phyloP scores from a whole-genome alignment of 37 sponge, comb jelly and placozoan species.

The Aplysina aerophoba region DNA sequence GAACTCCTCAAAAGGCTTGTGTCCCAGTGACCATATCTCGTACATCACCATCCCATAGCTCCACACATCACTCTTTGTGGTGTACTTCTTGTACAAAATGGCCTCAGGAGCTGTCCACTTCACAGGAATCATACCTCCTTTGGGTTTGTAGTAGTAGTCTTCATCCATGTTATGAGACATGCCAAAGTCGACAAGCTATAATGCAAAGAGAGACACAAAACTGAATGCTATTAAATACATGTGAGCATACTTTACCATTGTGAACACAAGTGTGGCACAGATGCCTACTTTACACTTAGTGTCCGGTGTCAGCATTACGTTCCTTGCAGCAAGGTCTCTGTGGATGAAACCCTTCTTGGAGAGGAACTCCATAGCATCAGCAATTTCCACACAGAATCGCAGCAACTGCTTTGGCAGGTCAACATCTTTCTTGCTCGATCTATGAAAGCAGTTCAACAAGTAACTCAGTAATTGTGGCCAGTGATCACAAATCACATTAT shows the following conservation, averaged over 20 bases:
- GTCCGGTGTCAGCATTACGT: background rate
- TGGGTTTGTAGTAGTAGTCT: conserved; percentile 7
- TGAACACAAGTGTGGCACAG: too few relatives aligned
- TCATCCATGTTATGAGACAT: conserved; percentile 9
- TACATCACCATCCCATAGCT: conserved; percentile 18
- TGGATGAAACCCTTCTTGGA: conserved; percentile 27
- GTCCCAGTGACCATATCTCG: conserved; percentile 13
- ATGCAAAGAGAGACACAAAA: background rate
- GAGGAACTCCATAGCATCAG: conserved; percentile 4
- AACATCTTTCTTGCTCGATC: too few relatives aligned
- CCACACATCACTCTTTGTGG: conserved; percentile 28
- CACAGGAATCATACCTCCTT: conserved; percentile 9
- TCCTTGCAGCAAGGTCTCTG: conserved; percentile 22
- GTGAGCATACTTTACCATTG: too few relatives aligned
- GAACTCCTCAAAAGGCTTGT: background rate
- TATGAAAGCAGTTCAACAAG: too few relatives aligned
- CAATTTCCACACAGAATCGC: conserved; percentile 4
- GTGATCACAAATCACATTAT: too few relatives aligned
- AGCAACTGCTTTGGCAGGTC: conserved; percentile 7
- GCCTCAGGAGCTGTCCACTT: conserved; percentile 31
- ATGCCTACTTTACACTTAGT: conserved; percentile 1
- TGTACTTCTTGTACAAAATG: conserved; percentile 14
- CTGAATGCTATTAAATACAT: too few relatives aligned
- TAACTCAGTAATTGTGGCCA: too few relatives aligned
- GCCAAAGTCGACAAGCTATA: conserved; percentile 13